phyloP scores from a whole-genome alignment of 2,113 vertebrate genomes.

The Pseudopipra pipra region DNA sequence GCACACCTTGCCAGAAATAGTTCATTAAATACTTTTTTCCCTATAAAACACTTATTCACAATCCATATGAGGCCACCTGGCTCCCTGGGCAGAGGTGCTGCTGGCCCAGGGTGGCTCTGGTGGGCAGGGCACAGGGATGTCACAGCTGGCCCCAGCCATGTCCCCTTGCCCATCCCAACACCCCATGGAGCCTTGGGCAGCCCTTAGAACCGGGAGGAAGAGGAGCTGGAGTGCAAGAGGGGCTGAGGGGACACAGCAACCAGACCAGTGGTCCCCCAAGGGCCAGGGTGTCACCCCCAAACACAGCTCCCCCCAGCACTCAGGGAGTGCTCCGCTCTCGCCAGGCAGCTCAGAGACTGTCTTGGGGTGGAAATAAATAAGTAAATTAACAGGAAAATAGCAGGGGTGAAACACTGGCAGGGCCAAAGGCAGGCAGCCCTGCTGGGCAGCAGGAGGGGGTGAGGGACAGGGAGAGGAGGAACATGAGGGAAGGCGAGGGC shows the following conservation, averaged over 20 bases:
- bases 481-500: fast-evolving
- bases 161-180: background rate
- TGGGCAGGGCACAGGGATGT: fast-evolving
- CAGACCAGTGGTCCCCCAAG: background rate
- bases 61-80: fast-evolving
- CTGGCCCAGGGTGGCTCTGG: background rate
- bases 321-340: fast-evolving
- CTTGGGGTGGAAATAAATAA: background rate
- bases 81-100: background rate
- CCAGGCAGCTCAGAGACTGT: fast-evolving
- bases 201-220: background rate
- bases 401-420: background rate
- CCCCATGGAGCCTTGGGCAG: fast-evolving
- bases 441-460: background rate
- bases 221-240: background rate
- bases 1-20: background rate
- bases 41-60: background rate
- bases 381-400: background rate
- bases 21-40: background rate
- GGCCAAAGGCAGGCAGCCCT: background rate
- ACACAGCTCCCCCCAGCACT: fast-evolving
- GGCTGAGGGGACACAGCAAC: background rate
- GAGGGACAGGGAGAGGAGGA: background rate
- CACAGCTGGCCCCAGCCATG: background rate
- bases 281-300: background rate